phyloP scores from a whole-genome alignment of 2,888 invertebrate species.

The Ophioninae sp. region DNA sequence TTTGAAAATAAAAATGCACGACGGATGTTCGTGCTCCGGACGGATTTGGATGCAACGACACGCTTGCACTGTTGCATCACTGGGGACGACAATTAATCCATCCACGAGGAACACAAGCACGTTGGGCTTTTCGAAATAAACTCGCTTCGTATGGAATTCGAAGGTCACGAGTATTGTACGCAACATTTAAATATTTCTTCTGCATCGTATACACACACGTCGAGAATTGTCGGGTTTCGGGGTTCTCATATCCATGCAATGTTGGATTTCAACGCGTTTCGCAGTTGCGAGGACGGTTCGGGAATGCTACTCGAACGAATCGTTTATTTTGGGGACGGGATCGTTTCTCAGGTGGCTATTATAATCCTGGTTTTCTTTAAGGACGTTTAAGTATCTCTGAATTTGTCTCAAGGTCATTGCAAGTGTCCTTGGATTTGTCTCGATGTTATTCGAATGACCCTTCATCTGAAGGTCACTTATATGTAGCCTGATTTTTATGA shows the following conservation, averaged over 20 bases:
- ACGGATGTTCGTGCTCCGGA: neutral
- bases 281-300: neutral
- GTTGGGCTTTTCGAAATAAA: conserved; percentile 44
- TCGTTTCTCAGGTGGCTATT: neutral
- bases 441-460: neutral
- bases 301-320: neutral
- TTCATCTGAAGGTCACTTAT: neutral
- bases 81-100: conserved; percentile 18
- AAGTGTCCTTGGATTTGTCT: neutral
- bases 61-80: conserved; percentile 55
- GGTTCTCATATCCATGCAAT: neutral
- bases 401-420: neutral
- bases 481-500: neutral
- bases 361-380: neutral
- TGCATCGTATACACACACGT: neutral
- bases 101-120: conserved; percentile 16
- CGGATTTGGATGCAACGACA: conserved; percentile 35
- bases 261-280: neutral
- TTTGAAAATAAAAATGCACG: neutral
- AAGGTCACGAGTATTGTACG: conserved; percentile 48
- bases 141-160: conserved; percentile 55
- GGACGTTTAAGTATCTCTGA: neutral
- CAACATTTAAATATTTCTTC: conserved; percentile 47
- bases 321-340: neutral
- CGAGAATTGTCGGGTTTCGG: neutral